A percentile compares a stretch with the other conserved stretches of the same genome.
Conservation (phyloP, 2,888 invertebrate species). For the Shargacucullia verbasci region DNA sequence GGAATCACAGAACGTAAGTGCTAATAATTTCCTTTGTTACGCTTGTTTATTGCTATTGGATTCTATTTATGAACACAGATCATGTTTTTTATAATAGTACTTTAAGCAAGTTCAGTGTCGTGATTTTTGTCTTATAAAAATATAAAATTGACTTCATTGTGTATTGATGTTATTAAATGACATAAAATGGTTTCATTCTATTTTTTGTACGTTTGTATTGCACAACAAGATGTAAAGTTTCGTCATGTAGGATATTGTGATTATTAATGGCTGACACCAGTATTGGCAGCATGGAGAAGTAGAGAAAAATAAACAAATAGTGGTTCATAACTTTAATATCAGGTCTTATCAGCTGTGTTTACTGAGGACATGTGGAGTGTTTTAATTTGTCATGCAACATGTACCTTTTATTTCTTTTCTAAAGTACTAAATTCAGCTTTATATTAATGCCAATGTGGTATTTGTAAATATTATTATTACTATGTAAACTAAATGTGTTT, state of each 20-base stretch:
- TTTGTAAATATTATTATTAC: neutral
- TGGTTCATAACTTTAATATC: constrained; percentile 22
- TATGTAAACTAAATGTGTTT: neutral
- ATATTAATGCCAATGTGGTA: neutral
- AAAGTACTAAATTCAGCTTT: constrained; percentile 23
- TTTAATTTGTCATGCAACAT: constrained; percentile 45
- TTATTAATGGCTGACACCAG: constrained; percentile 4
- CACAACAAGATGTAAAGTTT: constrained; percentile 74
- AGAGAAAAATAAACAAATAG: constrained; percentile 19
- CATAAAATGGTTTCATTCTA: constrained; percentile 45
- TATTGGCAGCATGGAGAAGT: constrained; percentile 2
- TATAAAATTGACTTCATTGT: constrained; percentile 56
- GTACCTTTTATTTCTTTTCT: constrained; percentile 13
- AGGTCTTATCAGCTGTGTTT: constrained; percentile 56
- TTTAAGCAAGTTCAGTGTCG: constrained; percentile 9
- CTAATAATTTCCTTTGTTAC: constrained; percentile 68
- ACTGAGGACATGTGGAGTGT: constrained; percentile 52
- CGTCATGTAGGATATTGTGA: constrained; percentile 58
- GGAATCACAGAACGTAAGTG: constrained; percentile 89
- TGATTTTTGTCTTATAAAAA: neutral
- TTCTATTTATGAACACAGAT: constrained; percentile 44
- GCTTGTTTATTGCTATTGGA: constrained; percentile 51
- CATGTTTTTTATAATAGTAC: constrained; percentile 13
- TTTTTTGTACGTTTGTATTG: constrained; percentile 65
- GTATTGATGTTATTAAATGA: constrained; percentile 54